Evolutionary conservation across 2,113 vertebrate genomes (phyloP).

Genomic region (Camelus dromedarius): DNA sequence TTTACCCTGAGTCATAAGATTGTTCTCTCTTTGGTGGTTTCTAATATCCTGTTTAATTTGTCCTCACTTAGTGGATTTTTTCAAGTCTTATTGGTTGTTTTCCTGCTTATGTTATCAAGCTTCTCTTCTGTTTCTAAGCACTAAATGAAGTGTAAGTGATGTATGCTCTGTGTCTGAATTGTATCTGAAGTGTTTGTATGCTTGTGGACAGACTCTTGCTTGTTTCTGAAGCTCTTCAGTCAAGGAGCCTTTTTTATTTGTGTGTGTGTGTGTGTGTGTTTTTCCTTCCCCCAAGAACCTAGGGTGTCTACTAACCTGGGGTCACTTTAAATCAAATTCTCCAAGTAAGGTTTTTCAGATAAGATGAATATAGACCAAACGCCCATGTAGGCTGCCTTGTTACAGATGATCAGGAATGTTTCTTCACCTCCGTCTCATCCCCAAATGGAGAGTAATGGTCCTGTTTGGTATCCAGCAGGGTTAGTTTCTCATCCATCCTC

Average conservation of each 20-base stretch:
- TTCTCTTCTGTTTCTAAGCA: constrained; percentile 18
- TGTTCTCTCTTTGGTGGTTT: background rate
- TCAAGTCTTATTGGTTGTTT: background rate
- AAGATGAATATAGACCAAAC: background rate
- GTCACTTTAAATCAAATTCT: background rate
- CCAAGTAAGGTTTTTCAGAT: background rate
- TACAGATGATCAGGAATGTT: background rate
- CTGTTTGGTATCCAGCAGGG: background rate
- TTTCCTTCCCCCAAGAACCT: background rate
- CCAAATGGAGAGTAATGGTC: background rate
- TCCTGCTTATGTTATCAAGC: constrained; percentile 20
- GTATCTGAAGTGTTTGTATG: background rate
- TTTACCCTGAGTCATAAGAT: background rate
- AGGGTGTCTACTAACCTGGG: background rate
- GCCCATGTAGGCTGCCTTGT: background rate
- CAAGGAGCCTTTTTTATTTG: background rate
- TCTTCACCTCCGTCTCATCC: background rate
- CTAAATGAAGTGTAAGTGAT: constrained; percentile 19
- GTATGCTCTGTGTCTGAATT: background rate
- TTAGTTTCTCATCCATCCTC: background rate
- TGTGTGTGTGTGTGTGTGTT: background rate
- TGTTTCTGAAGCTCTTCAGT: background rate
- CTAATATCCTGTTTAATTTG: constrained; percentile 32
- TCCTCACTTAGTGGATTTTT: constrained; percentile 19
- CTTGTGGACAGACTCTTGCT: background rate